Evolutionary conservation across 2,888 invertebrate genomes (phyloP).

Genomic region (Euspilapteryx auroguttella): DNA sequence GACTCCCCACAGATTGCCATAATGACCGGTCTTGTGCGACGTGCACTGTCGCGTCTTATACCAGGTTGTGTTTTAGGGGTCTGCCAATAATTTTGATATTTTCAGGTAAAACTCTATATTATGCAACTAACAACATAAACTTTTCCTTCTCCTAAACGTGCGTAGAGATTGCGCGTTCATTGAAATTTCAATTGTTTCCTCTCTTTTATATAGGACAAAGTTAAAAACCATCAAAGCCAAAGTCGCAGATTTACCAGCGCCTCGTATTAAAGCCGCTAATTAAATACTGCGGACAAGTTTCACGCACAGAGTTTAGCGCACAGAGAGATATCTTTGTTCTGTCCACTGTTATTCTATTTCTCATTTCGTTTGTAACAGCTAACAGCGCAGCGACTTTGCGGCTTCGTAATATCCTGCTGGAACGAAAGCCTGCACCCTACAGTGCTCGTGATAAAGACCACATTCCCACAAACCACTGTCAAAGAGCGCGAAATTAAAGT

Average conservation of each 20-base stretch:
- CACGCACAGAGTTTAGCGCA: not conserved
- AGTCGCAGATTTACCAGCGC: not conserved
- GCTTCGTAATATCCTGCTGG: conserved; percentile 52
- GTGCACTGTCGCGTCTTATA: too few species aligned
- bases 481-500: conserved; percentile 15
- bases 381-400: conserved; percentile 40
- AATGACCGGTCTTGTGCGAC: too few species aligned
- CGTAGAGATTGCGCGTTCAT: too few species aligned
- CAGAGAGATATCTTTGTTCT: not conserved
- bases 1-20: too few species aligned
- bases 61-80: too few species aligned
- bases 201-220: too few species aligned
- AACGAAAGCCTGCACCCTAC: not conserved
- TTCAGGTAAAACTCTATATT: not conserved
- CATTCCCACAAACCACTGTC: conserved; percentile 26
- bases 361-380: conserved; percentile 38
- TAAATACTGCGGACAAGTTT: not conserved
- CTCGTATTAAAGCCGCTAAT: not conserved
- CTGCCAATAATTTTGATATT: not conserved
- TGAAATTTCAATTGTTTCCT: too few species aligned
- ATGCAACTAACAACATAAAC: too few species aligned
- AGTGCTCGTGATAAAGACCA: conserved; percentile 34
- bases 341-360: conserved; percentile 26
- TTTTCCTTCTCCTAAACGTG: too few species aligned
- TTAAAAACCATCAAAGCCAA: too few species aligned